Evolutionary conservation across 1,140 invertebrate genomes (phyloP).

Genomic region (Paracyclopina nana): DNA sequence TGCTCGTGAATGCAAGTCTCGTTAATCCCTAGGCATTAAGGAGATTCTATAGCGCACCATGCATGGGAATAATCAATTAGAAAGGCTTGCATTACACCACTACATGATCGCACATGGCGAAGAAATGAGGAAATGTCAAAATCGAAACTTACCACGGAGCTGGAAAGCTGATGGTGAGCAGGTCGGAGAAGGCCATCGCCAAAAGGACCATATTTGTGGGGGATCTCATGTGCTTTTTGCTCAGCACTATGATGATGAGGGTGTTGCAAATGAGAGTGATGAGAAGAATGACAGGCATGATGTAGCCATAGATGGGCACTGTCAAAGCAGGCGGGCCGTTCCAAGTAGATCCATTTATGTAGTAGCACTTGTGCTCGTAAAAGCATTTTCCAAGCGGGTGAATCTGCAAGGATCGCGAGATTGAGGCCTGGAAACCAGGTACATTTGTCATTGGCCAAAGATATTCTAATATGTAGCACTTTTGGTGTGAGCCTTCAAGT

Average conservation of each 20-base stretch:
- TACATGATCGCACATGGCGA: too few species aligned
- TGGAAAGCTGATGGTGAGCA: constrained; percentile 71
- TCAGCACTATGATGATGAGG: constrained; percentile 50
- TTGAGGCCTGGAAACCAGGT: too few species aligned
- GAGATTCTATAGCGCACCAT: too few species aligned
- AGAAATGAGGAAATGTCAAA: background rate
- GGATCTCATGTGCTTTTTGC: constrained; percentile 39
- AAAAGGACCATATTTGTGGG: constrained; percentile 46
- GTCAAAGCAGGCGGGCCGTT: constrained; percentile 38
- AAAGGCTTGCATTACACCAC: too few species aligned
- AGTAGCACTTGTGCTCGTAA: constrained; percentile 2
- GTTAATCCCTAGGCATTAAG: too few species aligned
- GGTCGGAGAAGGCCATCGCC: constrained; percentile 76
- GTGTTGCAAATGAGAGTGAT: constrained; percentile 78
- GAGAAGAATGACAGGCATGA: constrained; percentile 59
- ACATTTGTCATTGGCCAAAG: too few species aligned
- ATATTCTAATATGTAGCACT: too few species aligned
- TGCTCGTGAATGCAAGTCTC: too few species aligned
- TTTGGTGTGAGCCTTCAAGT: too few species aligned
- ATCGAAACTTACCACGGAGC: constrained; percentile 41
- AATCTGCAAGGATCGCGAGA: too few species aligned
- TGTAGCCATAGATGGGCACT: constrained; percentile 42
- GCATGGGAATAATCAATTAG: too few species aligned
- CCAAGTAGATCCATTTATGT: constrained; percentile 8
- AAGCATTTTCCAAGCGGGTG: constrained; percentile 3